A percentile compares a stretch with the other conserved stretches of the same genome.
Evolutionary conservation across 1,140 invertebrate genomes (phyloP).

Genomic region (Papilio helenus): DNA sequence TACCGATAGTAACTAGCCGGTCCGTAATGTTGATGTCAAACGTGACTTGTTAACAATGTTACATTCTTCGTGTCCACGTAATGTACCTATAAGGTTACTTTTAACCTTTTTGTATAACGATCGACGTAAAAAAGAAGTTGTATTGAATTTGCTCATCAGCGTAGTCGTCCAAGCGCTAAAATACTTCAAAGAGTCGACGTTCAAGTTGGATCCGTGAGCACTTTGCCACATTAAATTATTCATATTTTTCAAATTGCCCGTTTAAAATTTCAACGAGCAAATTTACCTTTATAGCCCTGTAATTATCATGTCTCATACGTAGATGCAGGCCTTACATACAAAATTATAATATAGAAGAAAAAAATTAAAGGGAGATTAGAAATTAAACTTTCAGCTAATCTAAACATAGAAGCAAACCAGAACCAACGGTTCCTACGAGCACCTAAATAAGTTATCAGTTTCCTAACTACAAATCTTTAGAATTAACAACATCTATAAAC

Average conservation of each 20-base stretch:
- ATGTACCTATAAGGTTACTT: no score
- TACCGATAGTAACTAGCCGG: no score
- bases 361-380: background rate
- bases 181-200: constrained; percentile 7
- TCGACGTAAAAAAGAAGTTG: background rate
- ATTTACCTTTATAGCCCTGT: background rate
- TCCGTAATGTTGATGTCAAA: no score
- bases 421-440: background rate
- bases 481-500: constrained; percentile 1
- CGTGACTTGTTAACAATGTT: no score
- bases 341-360: background rate
- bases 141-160: background rate
- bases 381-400: background rate
- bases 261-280: background rate
- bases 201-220: constrained; percentile 4
- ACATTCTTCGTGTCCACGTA: no score
- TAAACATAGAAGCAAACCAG: background rate
- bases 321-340: no score
- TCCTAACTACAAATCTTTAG: background rate
- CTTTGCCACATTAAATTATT: background rate
- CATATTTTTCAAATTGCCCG: background rate
- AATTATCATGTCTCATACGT: background rate
- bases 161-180: background rate
- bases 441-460: background rate
- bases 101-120: no score